Percentiles rank a stretch among this genome's conserved stretches.
Evolutionary conservation across 2,797 vertebrate genomes (phyloP).

Genomic region (Pseudotriccus pelzelni): DNA sequence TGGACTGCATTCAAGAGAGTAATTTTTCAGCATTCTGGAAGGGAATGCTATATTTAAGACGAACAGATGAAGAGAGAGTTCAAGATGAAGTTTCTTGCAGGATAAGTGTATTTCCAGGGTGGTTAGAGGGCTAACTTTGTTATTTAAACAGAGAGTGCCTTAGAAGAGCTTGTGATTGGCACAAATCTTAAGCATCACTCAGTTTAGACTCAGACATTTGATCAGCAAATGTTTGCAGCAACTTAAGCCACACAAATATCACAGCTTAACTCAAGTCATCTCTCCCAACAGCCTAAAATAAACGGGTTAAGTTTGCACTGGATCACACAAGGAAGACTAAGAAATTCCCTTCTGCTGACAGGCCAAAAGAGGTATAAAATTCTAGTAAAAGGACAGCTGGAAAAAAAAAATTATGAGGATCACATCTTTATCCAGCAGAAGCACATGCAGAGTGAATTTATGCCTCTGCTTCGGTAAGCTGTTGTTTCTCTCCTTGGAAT

Average conservation of each 20-base stretch:
- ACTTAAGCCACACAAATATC: not conserved
- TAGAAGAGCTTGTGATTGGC: not conserved
- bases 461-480: not conserved
- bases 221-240: not conserved
- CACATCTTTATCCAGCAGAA: not conserved
- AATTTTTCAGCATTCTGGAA: not conserved
- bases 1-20: not conserved
- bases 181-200: not conserved
- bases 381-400: not conserved
- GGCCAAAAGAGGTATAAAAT: not conserved
- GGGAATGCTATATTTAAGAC: not conserved
- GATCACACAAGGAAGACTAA: not conserved
- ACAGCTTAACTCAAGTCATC: not conserved
- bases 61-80: not conserved
- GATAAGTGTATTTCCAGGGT: not conserved
- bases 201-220: not conserved
- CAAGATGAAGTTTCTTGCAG: not conserved
- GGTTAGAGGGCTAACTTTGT: not conserved
- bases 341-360: not conserved
- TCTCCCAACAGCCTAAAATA: not conserved
- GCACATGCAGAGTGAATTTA: not conserved
- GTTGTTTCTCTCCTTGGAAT: not conserved
- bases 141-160: not conserved
- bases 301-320: not conserved
- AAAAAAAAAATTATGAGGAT: not conserved